phyloP scores from a whole-genome alignment of 2,888 invertebrate genomes.

The Dioctria linearis region DNA sequence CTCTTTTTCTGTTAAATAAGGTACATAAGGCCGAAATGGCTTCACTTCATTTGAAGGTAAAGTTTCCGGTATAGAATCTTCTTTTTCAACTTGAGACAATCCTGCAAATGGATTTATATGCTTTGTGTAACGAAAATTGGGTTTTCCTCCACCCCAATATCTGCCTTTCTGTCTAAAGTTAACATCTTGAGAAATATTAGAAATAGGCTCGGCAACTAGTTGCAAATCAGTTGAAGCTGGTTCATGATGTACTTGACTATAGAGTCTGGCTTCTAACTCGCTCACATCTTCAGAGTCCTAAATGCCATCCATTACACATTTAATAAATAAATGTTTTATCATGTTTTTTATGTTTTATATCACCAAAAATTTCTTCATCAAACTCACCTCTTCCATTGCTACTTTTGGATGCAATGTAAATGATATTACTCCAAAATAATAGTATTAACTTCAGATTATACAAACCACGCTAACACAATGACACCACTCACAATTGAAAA shows the following conservation, averaged over 20 bases:
- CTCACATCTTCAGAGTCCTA: slow-evolving; percentile 64
- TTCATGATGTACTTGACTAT: slow-evolving; percentile 68
- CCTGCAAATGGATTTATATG: slow-evolving; percentile 23
- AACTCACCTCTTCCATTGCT: too few species aligned
- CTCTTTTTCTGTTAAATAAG: neutral
- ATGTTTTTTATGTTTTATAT: too few species aligned
- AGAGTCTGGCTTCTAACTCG: slow-evolving; percentile 68
- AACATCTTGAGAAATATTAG: too few species aligned
- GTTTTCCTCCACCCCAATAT: slow-evolving; percentile 60
- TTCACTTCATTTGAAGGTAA: neutral
- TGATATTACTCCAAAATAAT: too few species aligned
- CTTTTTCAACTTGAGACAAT: neutral
- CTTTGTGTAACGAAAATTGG: neutral
- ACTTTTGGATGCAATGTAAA: too few species aligned
- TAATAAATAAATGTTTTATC: too few species aligned
- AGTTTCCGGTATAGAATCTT: neutral
- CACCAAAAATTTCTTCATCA: too few species aligned
- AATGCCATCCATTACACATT: too few species aligned
- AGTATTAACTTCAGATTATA: too few species aligned
- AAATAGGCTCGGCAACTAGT: neutral
- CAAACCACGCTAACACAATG: too few species aligned
- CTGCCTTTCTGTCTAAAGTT: neutral
- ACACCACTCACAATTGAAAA: too few species aligned
- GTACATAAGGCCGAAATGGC: slow-evolving; percentile 11
- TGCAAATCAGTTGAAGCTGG: slow-evolving; percentile 41